Percentiles rank a stretch among this genome's conserved stretches.
Conservation (phyloP, 2,888 invertebrate genomes). For the Anodontia alba region DNA sequence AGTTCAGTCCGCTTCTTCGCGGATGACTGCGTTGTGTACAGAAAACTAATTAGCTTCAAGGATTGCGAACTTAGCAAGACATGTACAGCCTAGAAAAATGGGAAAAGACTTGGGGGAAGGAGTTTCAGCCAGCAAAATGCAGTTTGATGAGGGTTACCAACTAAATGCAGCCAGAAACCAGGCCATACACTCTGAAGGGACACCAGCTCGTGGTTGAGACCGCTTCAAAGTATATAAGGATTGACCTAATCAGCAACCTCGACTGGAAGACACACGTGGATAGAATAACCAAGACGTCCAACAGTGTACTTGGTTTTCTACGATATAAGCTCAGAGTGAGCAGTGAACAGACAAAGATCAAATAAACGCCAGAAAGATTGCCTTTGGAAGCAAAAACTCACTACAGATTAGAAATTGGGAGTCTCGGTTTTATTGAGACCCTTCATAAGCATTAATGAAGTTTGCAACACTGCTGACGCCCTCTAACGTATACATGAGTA, state of each 20-base stretch:
- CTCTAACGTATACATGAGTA: no score
- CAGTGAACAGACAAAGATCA: constrained; percentile 11
- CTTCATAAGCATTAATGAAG: no score
- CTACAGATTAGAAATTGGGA: no score
- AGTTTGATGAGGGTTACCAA: background rate
- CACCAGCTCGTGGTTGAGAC: background rate
- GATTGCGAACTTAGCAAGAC: background rate
- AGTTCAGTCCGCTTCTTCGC: background rate
- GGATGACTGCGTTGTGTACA: background rate
- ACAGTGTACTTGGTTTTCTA: constrained; percentile 22
- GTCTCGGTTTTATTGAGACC: no score
- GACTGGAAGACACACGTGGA: background rate
- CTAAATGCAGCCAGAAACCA: background rate
- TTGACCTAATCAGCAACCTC: constrained; percentile 11
- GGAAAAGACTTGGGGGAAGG: background rate
- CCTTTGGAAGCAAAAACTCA: no score
- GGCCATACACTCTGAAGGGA: background rate
- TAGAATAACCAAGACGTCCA: background rate
- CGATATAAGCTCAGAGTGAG: background rate
- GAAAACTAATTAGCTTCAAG: background rate
- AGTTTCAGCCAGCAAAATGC: background rate
- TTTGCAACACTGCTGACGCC: no score
- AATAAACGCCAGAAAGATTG: no score
- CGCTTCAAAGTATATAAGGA: background rate
- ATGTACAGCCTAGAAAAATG: background rate